Evolutionary conservation across 2,797 vertebrate genomes (phyloP).

Genomic region (Pangasius macronema): DNA sequence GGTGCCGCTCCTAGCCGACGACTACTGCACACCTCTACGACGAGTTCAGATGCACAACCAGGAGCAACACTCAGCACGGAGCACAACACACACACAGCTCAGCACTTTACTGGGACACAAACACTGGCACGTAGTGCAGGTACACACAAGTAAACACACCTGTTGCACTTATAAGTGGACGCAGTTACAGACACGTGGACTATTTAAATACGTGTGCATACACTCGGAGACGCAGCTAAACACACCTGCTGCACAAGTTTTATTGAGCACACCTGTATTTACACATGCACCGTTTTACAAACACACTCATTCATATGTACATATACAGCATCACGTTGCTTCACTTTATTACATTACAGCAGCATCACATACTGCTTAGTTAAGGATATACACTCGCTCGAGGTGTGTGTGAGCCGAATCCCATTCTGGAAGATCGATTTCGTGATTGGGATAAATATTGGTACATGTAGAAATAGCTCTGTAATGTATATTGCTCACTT

Average conservation of each 20-base stretch:
- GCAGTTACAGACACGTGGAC: not conserved
- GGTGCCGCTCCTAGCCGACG: too few species aligned
- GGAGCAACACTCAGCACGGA: conserved; percentile 77
- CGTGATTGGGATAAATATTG: not conserved
- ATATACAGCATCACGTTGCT: not conserved
- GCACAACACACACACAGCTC: conserved; percentile 76
- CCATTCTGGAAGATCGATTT: too few species aligned
- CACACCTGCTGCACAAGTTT: not conserved
- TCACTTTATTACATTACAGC: not conserved
- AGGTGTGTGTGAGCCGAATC: too few species aligned
- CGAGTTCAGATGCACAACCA: conserved; percentile 81
- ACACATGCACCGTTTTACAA: not conserved
- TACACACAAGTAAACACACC: conserved; percentile 53
- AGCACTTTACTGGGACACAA: conserved; percentile 99
- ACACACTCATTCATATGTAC: not conserved
- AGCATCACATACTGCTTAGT: not conserved
- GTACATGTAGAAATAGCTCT: not conserved
- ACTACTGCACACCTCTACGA: too few species aligned
- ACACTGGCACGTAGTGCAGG: conserved; percentile 98
- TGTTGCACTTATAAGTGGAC: not conserved
- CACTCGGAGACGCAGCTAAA: not conserved
- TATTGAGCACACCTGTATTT: not conserved
- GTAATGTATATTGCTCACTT: not conserved
- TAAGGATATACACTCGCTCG: not conserved
- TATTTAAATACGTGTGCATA: not conserved